Conservation (phyloP, 2,113 vertebrate species). For the Hypocryptadius cinnamomeus region DNA sequence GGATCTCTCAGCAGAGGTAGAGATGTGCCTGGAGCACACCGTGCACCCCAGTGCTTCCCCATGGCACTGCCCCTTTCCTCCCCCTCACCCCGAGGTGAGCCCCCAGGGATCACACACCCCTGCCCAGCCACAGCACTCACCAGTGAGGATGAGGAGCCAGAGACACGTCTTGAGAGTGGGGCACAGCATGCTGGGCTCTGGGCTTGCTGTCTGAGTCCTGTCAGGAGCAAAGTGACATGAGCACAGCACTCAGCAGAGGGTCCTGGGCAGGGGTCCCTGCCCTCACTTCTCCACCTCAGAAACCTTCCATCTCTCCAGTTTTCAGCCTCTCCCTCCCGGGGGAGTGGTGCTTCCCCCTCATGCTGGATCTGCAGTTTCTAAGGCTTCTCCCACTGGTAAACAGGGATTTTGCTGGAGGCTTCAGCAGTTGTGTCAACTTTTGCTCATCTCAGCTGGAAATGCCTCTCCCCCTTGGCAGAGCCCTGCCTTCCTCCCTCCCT, state of each 20-base stretch:
- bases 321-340: not conserved
- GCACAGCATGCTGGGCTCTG: not conserved
- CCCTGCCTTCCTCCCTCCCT: not conserved
- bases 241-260: not conserved
- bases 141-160: slow-evolving; percentile 9
- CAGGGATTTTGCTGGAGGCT: not conserved
- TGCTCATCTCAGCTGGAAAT: not conserved
- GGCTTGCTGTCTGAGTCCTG: not conserved
- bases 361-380: not conserved
- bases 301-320: not conserved
- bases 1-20: too few relatives aligned
- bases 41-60: not conserved
- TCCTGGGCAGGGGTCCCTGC: not conserved
- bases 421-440: not conserved
- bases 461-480: not conserved
- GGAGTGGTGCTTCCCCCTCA: not conserved
- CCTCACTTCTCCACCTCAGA: not conserved
- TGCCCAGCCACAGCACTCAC: slow-evolving; percentile 42
- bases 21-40: accelerated
- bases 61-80: accelerated
- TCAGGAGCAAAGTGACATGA: not conserved
- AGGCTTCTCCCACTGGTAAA: not conserved
- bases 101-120: not conserved
- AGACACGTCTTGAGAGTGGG: not conserved
- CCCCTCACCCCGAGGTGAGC: not conserved